These are phyloP conservation scores for Myopa testacea DNA, from an alignment of 2,888 invertebrate species.

Conservation along the genomic window DNA sequence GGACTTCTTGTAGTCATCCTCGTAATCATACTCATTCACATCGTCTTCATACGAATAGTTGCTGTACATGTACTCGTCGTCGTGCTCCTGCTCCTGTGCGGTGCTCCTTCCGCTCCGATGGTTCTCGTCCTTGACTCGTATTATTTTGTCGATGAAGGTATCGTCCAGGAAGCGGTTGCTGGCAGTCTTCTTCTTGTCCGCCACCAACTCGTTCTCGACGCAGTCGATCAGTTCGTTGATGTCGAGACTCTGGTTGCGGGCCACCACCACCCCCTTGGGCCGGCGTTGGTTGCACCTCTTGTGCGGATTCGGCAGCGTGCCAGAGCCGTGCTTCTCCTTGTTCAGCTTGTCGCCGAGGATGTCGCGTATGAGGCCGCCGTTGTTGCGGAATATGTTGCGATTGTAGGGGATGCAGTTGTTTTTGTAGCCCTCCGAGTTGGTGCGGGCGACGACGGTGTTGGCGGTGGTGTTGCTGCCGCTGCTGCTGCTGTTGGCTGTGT, in stretches of 20 bases:
- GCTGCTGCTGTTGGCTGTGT: slow-evolving; percentile 30
- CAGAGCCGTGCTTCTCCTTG: slow-evolving; percentile 53
- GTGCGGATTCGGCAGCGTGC: slow-evolving; percentile 15
- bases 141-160: slow-evolving; percentile 54
- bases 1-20: slow-evolving; percentile 44
- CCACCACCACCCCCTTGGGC: slow-evolving; percentile 48
- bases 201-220: slow-evolving; percentile 57
- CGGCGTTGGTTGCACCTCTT: slow-evolving; percentile 20
- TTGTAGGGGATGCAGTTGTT: slow-evolving; percentile 58
- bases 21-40: slow-evolving; percentile 17
- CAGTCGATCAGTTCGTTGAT: slow-evolving; percentile 64
- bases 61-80: slow-evolving; percentile 23
- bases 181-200: slow-evolving; percentile 42
- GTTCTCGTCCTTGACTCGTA: slow-evolving; percentile 52
- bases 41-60: background rate
- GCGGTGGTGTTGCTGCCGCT: slow-evolving; percentile 26
- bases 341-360: slow-evolving; percentile 63
- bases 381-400: slow-evolving; percentile 64
- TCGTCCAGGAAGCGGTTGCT: slow-evolving; percentile 57
- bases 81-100: background rate
- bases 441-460: background rate
- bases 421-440: slow-evolving; percentile 39
- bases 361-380: slow-evolving; percentile 63
- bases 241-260: slow-evolving; percentile 65
- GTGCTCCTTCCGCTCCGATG: slow-evolving; percentile 42